Conservation (phyloP, 2,888 invertebrate genomes). For the Strigamia crassipes region DNA sequence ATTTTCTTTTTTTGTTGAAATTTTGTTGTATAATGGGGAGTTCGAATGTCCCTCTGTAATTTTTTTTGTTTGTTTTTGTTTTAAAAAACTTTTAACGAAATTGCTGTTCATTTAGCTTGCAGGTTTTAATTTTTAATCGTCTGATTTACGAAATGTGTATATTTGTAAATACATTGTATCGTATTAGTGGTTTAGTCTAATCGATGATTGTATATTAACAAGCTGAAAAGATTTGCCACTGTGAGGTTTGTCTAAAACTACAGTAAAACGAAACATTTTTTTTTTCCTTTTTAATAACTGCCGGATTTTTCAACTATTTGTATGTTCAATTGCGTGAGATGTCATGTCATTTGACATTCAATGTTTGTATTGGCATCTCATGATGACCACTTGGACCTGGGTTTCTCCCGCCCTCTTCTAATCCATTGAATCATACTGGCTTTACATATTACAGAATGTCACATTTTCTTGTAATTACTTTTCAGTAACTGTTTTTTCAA, state of each 20-base stretch:
- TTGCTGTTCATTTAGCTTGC: constrained; percentile 44
- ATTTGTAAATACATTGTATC: constrained; percentile 51
- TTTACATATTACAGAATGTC: constrained; percentile 43
- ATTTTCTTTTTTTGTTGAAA: too few species aligned
- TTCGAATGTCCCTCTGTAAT: constrained; percentile 34
- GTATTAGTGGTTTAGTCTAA: constrained; percentile 48
- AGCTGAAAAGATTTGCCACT: constrained; percentile 48
- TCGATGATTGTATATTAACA: constrained; percentile 50
- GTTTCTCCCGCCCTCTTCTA: constrained; percentile 8
- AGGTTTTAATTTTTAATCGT: constrained; percentile 46
- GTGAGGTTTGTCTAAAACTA: constrained; percentile 50
- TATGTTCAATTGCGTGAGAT: constrained; percentile 44
- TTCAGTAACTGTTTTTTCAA: constrained; percentile 46
- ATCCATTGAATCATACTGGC: constrained; percentile 23
- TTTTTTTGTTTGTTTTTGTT: constrained; percentile 28
- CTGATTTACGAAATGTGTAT: constrained; percentile 49
- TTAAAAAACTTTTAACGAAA: constrained; percentile 14
- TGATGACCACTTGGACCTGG: constrained; percentile 26
- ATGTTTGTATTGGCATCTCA: constrained; percentile 24
- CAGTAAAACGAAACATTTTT: constrained; percentile 48
- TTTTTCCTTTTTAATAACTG: constrained; percentile 46
- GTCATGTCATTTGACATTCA: constrained; percentile 46
- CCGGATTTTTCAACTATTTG: constrained; percentile 44
- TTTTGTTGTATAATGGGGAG: constrained; percentile 19
- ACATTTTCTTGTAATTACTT: constrained; percentile 46